Conservation (phyloP, 2,797 vertebrate species). For the Austrolebias charrua region DNA sequence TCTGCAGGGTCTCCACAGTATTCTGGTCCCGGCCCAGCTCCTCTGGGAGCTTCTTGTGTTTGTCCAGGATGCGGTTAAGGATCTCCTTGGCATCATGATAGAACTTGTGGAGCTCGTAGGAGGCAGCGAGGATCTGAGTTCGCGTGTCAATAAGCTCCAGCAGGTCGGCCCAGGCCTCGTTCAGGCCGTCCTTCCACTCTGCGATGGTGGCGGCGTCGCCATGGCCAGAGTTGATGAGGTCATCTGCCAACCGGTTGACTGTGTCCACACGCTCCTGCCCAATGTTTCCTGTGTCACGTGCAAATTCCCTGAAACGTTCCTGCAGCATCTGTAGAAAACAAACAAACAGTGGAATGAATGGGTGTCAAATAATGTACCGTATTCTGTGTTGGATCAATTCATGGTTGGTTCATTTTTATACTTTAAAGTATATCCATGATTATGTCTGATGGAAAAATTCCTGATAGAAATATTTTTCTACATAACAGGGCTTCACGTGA, state of each 20-base stretch:
- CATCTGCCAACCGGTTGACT: slow-evolving; percentile 93
- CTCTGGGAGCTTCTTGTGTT: slow-evolving; percentile 95
- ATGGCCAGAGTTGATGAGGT: slow-evolving; percentile 93
- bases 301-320: slow-evolving; percentile 95
- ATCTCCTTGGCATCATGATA: slow-evolving; percentile 97
- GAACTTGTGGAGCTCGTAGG: slow-evolving; percentile 96
- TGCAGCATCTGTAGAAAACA: slow-evolving; percentile 81
- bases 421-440: too few relatives aligned
- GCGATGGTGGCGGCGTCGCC: slow-evolving; percentile 93
- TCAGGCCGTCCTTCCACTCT: slow-evolving; percentile 97
- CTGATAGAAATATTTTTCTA: too few relatives aligned
- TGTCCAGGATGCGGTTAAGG: slow-evolving; percentile 91
- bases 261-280: slow-evolving; percentile 94
- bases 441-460: too few relatives aligned
- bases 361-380: too few relatives aligned
- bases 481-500: too few relatives aligned
- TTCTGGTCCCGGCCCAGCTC: slow-evolving; percentile 96
- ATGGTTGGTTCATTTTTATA: too few relatives aligned
- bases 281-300: slow-evolving; percentile 94
- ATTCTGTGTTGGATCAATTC: too few relatives aligned
- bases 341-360: neutral
- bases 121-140: slow-evolving; percentile 96
- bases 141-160: slow-evolving; percentile 95
- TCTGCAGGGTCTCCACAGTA: slow-evolving; percentile 93
- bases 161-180: slow-evolving; percentile 98